phyloP scores from a whole-genome alignment of 2,113 vertebrate genomes.

The Mobula birostris region DNA sequence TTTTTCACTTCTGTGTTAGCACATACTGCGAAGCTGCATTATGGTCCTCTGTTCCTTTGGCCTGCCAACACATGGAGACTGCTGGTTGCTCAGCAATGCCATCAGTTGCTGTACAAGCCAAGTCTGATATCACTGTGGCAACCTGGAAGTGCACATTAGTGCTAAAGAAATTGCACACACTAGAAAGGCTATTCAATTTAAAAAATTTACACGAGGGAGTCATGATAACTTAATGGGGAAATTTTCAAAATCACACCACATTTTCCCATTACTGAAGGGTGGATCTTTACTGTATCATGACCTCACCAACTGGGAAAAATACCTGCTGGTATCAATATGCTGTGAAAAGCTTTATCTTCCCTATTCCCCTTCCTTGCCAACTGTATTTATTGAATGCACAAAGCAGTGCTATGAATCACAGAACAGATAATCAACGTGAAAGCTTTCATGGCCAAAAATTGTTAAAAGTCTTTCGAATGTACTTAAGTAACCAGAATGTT shows the following conservation, averaged over 20 bases:
- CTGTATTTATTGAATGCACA: background rate
- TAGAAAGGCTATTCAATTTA: no score
- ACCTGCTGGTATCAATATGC: background rate
- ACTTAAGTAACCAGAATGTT: background rate
- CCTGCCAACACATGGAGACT: no score
- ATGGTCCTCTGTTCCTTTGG: no score
- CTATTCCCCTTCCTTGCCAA: background rate
- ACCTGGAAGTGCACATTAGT: no score
- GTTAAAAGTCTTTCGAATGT: background rate
- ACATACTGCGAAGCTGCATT: no score
- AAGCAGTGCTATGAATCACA: background rate
- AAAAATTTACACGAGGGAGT: no score
- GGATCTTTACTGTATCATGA: background rate
- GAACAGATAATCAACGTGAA: background rate
- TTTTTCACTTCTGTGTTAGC: no score
- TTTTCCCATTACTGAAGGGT: background rate
- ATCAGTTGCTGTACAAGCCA: no score
- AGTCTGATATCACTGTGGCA: no score
- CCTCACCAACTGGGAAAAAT: background rate
- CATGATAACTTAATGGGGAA: background rate
- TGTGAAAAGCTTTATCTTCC: background rate
- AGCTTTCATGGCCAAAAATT: background rate
- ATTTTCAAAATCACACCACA: background rate
- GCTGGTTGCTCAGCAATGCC: no score
- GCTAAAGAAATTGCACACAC: no score